A percentile compares a stretch with the other conserved stretches of the same genome.
Conservation (phyloP, 2,113 vertebrate genomes). For the Tragelaphus imberbis region DNA sequence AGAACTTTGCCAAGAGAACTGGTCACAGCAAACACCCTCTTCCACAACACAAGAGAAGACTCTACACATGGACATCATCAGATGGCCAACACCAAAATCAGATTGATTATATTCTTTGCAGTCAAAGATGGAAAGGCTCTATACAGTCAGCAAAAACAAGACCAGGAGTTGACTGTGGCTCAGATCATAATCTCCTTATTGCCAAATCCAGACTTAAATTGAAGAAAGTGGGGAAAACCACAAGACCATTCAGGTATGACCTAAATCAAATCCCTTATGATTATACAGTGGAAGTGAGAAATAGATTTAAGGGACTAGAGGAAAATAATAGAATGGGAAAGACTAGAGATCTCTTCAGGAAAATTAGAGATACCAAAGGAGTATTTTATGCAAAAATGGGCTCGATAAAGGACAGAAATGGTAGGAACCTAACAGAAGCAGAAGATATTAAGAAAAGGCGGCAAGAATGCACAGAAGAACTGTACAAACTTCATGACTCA, state of each 20-base stretch:
- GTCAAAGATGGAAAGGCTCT: not conserved
- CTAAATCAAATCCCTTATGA: not conserved
- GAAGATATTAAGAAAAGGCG: not conserved
- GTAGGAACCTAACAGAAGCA: not conserved
- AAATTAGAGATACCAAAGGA: not conserved
- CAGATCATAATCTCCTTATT: not conserved
- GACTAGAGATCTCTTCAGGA: not conserved
- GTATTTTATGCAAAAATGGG: not conserved
- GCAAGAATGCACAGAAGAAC: not conserved
- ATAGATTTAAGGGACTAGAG: not conserved
- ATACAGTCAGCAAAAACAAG: not conserved
- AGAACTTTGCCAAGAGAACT: not conserved
- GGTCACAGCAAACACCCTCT: not conserved
- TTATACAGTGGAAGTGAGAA: not conserved
- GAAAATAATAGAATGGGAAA: not conserved
- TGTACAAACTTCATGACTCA: accelerated
- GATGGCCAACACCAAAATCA: not conserved
- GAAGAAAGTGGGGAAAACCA: not conserved
- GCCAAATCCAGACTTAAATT: not conserved
- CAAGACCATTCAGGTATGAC: not conserved
- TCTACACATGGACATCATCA: not conserved
- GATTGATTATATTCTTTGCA: not conserved
- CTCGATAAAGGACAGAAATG: not conserved
- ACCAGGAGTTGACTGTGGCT: not conserved
- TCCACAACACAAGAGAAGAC: not conserved